Evolutionary conservation across 92 coral and sea anemone species (phyloP).

Genomic region (Epizoanthus ramosus): DNA sequence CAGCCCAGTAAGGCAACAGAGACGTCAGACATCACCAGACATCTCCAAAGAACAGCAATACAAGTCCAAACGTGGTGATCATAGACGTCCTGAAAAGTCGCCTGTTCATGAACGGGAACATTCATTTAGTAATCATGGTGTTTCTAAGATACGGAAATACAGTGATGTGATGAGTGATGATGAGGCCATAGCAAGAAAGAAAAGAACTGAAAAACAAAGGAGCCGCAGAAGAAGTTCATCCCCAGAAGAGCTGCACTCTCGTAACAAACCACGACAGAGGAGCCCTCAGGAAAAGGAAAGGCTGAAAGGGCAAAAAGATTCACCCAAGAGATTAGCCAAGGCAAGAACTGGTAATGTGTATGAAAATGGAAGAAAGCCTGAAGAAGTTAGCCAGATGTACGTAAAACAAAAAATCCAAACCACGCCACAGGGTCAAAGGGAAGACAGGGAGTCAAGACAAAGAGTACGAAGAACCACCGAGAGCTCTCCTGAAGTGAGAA

Average conservation of each 20-base stretch:
- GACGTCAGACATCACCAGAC: neutral
- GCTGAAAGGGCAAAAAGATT: neutral
- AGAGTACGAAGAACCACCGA: conserved; percentile 5
- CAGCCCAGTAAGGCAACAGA: conserved; percentile 16
- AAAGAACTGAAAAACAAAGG: neutral
- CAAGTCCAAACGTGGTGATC: conserved; percentile 8
- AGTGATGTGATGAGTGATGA: conserved; percentile 8
- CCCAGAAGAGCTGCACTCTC: conserved; percentile 1
- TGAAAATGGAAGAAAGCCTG: conserved; percentile 27
- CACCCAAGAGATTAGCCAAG: neutral
- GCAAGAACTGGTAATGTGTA: neutral
- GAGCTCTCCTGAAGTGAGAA: conserved; percentile 23
- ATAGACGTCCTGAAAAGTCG: neutral
- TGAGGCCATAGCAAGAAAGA: neutral
- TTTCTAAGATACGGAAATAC: neutral
- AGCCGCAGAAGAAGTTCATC: conserved; percentile 11
- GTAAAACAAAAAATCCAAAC: neutral
- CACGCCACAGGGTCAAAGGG: conserved; percentile 8
- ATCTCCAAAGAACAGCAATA: neutral
- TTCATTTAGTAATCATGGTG: neutral
- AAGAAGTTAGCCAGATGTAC: neutral
- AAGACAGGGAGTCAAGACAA: neutral
- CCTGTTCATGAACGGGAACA: conserved; percentile 11
- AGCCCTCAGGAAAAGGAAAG: conserved; percentile 13
- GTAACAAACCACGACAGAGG: neutral